These are phyloP conservation scores for Xiphydria camelus DNA, from an alignment of 2,888 invertebrate genomes.

Conservation along the genomic window DNA sequence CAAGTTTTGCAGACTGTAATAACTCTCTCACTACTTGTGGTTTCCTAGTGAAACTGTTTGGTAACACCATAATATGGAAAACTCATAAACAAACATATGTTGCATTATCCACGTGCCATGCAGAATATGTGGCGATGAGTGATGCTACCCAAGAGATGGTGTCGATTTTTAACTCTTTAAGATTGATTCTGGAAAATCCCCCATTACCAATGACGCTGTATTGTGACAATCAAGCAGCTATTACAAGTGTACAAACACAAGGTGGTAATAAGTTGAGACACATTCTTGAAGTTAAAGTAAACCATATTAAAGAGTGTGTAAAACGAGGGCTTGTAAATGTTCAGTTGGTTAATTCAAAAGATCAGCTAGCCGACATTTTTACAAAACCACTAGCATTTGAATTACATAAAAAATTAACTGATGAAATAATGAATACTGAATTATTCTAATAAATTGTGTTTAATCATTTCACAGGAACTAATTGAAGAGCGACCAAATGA, in stretches of 20 bases:
- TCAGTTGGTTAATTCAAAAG: constrained; percentile 20
- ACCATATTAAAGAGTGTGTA: constrained; percentile 21
- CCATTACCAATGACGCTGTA: constrained; percentile 21
- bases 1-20: constrained; percentile 12
- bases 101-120: constrained; percentile 5
- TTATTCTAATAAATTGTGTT: no score
- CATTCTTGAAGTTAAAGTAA: constrained; percentile 16
- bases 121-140: constrained; percentile 2
- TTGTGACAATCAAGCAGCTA: constrained; percentile 29
- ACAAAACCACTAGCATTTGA: no score
- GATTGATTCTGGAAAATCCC: constrained; percentile 15
- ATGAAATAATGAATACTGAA: no score
- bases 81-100: neutral
- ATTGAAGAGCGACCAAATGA: no score
- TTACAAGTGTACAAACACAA: constrained; percentile 11
- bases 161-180: constrained; percentile 23
- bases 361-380: no score
- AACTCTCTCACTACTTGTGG: neutral
- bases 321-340: constrained; percentile 12
- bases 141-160: constrained; percentile 16
- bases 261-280: constrained; percentile 19
- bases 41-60: neutral
- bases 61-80: neutral
- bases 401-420: no score
- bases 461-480: no score